phyloP scores from a whole-genome alignment of 2,888 invertebrate species.

The Andrena trimmerana region DNA sequence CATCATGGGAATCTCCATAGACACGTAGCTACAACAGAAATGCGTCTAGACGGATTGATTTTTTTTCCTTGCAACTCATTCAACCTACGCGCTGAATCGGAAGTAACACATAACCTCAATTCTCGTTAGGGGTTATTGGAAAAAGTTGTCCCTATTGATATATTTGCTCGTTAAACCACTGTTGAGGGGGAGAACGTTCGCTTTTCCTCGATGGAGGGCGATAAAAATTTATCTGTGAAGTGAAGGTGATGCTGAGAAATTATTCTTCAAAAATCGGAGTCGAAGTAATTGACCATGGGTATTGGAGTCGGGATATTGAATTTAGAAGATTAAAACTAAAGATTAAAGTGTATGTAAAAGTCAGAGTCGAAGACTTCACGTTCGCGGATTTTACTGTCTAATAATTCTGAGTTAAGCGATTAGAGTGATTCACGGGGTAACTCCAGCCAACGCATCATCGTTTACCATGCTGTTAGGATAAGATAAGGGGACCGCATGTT shows the following conservation, averaged over 20 bases:
- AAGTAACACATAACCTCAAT: constrained; percentile 5
- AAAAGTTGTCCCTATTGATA: not conserved
- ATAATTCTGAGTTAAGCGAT: constrained; percentile 8
- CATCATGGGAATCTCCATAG: constrained; percentile 70
- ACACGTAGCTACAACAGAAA: constrained; percentile 43
- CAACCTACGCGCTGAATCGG: not conserved
- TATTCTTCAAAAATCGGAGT: not conserved
- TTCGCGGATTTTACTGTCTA: not conserved
- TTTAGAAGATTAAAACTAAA: not conserved
- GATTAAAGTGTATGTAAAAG: not conserved
- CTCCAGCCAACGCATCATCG: constrained; percentile 13
- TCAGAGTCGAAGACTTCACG: not conserved
- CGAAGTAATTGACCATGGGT: too few species aligned
- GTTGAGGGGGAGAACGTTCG: not conserved
- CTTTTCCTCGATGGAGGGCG: not conserved
- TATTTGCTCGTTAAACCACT: not conserved
- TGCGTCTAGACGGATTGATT: constrained; percentile 73
- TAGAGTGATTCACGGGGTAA: constrained; percentile 47
- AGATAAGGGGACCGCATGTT: constrained; percentile 49
- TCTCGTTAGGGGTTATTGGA: not conserved
- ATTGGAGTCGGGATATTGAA: not conserved
- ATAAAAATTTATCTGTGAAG: not conserved
- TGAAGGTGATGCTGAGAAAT: not conserved
- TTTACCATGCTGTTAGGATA: constrained; percentile 45
- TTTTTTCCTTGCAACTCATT: constrained; percentile 14